Conservation (phyloP, 2,888 invertebrate genomes). For the Pseudeuparius sepicola region DNA sequence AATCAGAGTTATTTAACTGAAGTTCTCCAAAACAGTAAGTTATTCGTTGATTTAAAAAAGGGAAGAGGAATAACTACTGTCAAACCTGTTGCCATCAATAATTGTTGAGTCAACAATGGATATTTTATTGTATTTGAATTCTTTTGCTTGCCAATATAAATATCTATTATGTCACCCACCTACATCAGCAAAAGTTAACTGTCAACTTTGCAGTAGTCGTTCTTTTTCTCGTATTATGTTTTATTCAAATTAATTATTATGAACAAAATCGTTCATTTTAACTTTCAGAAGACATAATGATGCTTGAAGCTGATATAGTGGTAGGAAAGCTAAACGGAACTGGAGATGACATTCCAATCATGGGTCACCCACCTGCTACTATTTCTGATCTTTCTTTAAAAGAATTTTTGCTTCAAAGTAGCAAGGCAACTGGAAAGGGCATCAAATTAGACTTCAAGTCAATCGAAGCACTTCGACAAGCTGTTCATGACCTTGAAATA, state of each 20-base stretch:
- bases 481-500: conserved; percentile 41
- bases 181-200: not conserved
- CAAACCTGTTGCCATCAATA: no score
- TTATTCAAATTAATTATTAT: no score
- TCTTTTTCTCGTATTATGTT: no score
- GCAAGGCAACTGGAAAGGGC: conserved; percentile 50
- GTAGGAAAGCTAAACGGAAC: conserved; percentile 49
- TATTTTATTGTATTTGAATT: not conserved
- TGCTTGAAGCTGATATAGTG: conserved; percentile 81
- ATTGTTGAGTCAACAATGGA: no score
- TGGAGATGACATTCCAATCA: conserved; percentile 52
- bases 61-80: no score
- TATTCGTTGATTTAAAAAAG: no score
- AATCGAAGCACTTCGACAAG: conserved; percentile 57
- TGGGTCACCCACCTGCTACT: conserved; percentile 74
- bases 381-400: conserved; percentile 66
- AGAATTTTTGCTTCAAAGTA: conserved; percentile 50
- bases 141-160: not conserved
- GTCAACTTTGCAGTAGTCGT: no score
- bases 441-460: conserved; percentile 84
- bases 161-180: no score
- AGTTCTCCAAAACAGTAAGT: conserved; percentile 42
- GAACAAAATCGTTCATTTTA: no score
- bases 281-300: conserved; percentile 41
- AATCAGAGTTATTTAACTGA: conserved; percentile 51